phyloP scores from a whole-genome alignment of 2,797 vertebrate genomes.

The Carduelis carduelis region DNA sequence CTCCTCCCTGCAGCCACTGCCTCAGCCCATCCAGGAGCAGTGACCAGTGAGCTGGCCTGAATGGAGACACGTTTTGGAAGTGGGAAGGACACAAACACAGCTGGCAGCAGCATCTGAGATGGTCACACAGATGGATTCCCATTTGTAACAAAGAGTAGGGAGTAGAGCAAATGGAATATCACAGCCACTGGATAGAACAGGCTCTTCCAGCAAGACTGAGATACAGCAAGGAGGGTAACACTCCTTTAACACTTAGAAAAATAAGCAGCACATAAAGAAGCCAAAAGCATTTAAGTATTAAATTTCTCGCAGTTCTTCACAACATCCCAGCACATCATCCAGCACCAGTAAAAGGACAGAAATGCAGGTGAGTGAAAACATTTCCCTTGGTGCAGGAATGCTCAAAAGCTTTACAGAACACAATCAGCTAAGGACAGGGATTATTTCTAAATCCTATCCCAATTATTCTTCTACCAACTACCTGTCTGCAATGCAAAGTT shows the following conservation, averaged over 20 bases:
- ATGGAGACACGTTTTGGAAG: fast-evolving
- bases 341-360: background rate
- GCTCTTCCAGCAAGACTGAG: background rate
- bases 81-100: background rate
- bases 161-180: background rate
- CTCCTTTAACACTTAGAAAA: background rate
- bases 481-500: background rate
- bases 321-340: background rate
- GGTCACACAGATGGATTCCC: background rate
- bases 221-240: background rate
- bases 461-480: constrained; percentile 18
- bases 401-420: background rate
- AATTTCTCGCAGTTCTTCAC: background rate
- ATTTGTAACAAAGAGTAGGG: fast-evolving
- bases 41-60: fast-evolving
- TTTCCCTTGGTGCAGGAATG: background rate
- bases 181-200: fast-evolving
- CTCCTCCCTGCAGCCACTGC: background rate
- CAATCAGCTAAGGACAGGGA: background rate
- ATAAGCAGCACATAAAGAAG: background rate
- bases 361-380: background rate
- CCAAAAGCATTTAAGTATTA: background rate
- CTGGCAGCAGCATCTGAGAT: background rate
- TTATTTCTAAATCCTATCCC: constrained; percentile 27
- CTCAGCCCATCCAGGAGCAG: fast-evolving